Evolutionary conservation across 1,140 invertebrate genomes (phyloP), one percentile per base, ranked within the genome.

Genomic region (Papilio aristodemus): DNA sequence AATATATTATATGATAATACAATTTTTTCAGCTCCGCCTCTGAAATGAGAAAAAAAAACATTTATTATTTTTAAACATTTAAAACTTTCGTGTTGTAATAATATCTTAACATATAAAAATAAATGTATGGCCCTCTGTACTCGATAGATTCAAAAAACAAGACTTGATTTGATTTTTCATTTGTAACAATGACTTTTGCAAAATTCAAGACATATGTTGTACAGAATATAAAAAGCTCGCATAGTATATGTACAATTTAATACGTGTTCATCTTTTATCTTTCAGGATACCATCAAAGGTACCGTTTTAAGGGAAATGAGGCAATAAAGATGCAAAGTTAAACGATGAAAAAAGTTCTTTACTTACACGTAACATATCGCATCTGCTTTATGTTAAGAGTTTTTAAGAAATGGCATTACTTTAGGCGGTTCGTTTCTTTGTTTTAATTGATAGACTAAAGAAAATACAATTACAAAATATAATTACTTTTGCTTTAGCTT

Each of bases 251-350:
- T 9, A 2, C 7, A 22, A 50, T 50, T 1, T 19, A 22, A 50
- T 3, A 32, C 43, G n/a, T 17, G 41, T 7, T 46, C n/a, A 4
- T 32, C 27, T 17, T 22, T 54, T 54, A 54, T 25, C 46, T 54
- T 54, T 54, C 17, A 54, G 19, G 17, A 19, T 54, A 10, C 8
- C 19, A 54, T 54, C 46, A 54, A 54, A 54, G 46, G 19, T 54
- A 54, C 1, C 46, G 46, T 54, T 54, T 22, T 5, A 54, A 22
- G 19, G 46, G 0, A 54, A 54, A 22, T 22, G 10, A 22, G 19
- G 10, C 46, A 19, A 54, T 54, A 22, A 54, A 54, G 19, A 54
- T 54, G 46, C 46, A 54, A 54, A 54, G 46, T 54, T 54, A 54
- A 54, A 25, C 46, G 46, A 54, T 13, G 46, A 54, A 54, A 54